Conservation (phyloP, 2,113 vertebrate genomes). For the Bos javanicus region DNA sequence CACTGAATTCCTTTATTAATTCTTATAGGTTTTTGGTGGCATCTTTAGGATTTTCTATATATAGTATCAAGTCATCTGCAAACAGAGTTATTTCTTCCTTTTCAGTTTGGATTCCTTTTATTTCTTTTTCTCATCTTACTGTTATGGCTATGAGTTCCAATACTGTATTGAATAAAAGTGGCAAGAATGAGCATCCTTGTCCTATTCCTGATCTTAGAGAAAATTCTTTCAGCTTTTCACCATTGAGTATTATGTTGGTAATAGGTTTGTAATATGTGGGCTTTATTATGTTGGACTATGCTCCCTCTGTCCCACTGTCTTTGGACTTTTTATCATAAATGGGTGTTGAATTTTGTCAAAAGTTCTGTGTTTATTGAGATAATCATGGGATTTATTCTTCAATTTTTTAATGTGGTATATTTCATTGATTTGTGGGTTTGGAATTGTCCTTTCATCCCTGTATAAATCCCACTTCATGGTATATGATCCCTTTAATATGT, state of each 20-base stretch:
- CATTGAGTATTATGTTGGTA: neutral
- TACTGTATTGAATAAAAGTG: neutral
- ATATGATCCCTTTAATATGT: neutral
- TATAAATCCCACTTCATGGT: neutral
- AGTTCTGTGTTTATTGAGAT: neutral
- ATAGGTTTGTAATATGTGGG: neutral
- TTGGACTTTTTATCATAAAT: neutral
- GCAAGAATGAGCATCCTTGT: neutral
- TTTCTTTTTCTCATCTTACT: neutral
- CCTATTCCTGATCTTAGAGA: neutral
- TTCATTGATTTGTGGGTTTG: neutral
- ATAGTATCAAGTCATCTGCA: neutral
- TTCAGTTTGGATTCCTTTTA: neutral
- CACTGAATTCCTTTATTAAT: neutral
- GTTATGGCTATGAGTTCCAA: neutral
- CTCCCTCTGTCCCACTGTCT: neutral
- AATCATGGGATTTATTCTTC: neutral
- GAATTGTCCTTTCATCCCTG: neutral
- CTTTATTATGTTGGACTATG: neutral
- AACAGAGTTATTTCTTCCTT: neutral
- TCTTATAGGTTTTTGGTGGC: neutral
- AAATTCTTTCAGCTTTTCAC: neutral
- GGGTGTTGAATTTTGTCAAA: neutral
- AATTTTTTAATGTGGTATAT: neutral
- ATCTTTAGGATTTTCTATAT: neutral